These are phyloP conservation scores for Colaptes auratus DNA, from an alignment of 2,113 vertebrate species.

Conservation along the genomic window DNA sequence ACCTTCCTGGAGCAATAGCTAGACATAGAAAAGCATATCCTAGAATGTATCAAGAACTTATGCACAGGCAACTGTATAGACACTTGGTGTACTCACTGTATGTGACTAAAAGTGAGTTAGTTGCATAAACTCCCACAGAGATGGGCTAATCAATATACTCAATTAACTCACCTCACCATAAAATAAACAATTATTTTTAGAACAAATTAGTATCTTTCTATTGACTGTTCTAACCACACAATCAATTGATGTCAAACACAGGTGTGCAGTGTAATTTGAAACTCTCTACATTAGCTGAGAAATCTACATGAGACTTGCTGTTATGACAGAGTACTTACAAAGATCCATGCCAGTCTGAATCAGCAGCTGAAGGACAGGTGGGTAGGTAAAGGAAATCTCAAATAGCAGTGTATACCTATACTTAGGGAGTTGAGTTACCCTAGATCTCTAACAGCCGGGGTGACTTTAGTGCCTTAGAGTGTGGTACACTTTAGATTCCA, in stretches of 20 bases:
- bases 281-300: neutral
- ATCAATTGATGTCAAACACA: neutral
- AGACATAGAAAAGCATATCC: neutral
- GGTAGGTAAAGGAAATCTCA: neutral
- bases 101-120: neutral
- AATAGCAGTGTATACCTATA: neutral
- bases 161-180: neutral
- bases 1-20: neutral
- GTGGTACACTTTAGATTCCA: neutral
- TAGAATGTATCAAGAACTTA: neutral
- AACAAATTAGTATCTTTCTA: neutral
- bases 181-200: conserved; percentile 1
- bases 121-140: neutral
- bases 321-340: neutral
- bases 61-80: neutral
- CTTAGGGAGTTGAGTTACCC: neutral
- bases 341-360: neutral
- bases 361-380: neutral
- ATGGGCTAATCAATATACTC: neutral
- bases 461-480: neutral
- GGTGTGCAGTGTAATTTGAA: neutral
- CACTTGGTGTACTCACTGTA: neutral
- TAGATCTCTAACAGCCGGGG: neutral
- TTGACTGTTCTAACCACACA: neutral
- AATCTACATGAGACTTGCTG: neutral